A percentile compares a stretch with the other conserved stretches of the same genome.
phyloP scores from a whole-genome alignment of 2,797 vertebrate species.

The Masticophis lateralis region DNA sequence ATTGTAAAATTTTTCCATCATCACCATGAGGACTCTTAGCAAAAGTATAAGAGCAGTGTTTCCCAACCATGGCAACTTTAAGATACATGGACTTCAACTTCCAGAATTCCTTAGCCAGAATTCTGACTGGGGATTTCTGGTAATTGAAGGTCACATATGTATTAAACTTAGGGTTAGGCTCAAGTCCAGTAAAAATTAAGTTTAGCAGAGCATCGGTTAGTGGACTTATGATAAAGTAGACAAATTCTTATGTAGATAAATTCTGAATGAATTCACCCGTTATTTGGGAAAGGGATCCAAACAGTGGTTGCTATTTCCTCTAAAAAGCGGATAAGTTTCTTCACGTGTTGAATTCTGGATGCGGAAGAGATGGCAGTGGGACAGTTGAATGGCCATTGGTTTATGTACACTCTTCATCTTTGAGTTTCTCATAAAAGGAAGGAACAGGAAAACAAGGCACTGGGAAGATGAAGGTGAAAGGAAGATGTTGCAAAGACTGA shows the following conservation, averaged over 20 bases:
- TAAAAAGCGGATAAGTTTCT: background rate
- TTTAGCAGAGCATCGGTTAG: background rate
- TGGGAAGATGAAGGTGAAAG: background rate
- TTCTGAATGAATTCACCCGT: background rate
- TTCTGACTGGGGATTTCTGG: background rate
- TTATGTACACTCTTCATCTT: background rate
- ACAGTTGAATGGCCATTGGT: background rate
- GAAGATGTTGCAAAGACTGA: background rate
- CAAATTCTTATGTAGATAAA: background rate
- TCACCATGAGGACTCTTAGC: background rate
- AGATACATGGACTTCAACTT: background rate
- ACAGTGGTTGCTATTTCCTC: background rate
- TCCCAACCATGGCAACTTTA: background rate
- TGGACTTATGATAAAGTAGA: background rate
- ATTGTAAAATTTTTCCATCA: background rate
- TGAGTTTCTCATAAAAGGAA: background rate
- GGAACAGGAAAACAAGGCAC: background rate
- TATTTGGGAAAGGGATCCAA: background rate
- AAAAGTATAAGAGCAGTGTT: background rate
- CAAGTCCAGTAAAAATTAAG: background rate
- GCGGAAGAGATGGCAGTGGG: background rate
- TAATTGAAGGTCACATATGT: background rate
- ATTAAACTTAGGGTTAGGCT: background rate
- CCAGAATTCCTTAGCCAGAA: background rate
- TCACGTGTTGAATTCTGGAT: background rate